Evolutionary conservation across 2,797 vertebrate species (phyloP).

Genomic region (Rallus crepitans): DNA sequence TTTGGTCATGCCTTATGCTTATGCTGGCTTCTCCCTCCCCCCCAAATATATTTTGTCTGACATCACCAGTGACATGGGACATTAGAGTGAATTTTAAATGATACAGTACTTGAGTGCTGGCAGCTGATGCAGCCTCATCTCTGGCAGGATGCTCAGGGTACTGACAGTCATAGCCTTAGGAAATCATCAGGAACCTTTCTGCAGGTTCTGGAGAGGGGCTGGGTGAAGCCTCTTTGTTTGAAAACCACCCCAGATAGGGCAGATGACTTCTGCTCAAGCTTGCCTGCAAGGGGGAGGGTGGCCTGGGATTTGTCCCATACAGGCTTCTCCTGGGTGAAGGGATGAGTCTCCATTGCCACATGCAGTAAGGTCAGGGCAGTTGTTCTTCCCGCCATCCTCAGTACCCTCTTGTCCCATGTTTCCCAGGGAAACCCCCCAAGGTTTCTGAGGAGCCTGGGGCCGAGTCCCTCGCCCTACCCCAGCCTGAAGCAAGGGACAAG

Average conservation of each 20-base stretch:
- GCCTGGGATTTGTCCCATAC: fast-evolving
- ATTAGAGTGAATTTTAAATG: background rate
- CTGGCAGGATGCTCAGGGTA: background rate
- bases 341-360: background rate
- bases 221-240: background rate
- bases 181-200: background rate
- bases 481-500: background rate
- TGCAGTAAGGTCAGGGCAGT: too few relatives aligned
- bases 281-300: background rate
- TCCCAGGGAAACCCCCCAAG: background rate
- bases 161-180: background rate
- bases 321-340: fast-evolving
- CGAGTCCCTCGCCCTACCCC: background rate
- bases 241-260: background rate
- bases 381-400: fast-evolving
- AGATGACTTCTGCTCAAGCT: background rate
- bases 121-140: background rate
- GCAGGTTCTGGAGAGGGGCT: background rate
- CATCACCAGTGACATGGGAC: background rate
- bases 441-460: background rate
- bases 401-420: background rate
- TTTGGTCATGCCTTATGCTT: background rate
- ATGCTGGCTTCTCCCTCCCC: background rate
- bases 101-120: background rate
- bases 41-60: constrained; percentile 11